Base-by-base conservation (phyloP, 2,797 vertebrate species). In the Hippoglossus hippoglossus region DNA sequence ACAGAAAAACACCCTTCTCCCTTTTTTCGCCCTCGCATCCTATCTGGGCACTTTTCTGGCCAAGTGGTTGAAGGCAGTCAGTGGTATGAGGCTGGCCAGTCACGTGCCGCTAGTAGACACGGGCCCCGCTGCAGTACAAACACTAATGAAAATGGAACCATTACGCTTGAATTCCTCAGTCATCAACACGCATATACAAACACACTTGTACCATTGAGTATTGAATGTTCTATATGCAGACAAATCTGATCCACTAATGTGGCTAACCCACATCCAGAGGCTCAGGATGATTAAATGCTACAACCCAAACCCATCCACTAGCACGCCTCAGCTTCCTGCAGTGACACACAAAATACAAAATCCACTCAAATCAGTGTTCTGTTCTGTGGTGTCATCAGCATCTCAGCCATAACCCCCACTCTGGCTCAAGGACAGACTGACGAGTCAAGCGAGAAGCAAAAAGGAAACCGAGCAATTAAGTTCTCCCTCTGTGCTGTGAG, bases 201-300 rank as follows among this genome's bases (percentile, higher is more conserved):
- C 28, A 44, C 18, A 25, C 56, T 16, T 15, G 12, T 62, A 73
- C 46, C 75, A 75, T 62, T 46, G 22, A 63, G 52, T 83, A 71
- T 70, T 80, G 75, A 76, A 72, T 79, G 71, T 72, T 77, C 73
- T 81, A 75, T 71, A 44, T 77, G 64, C 68, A 55, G 79, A 59
- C 56, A 76, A 52, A 75, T 77, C 47, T 56, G 72, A 89, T 83
- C 54, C 63, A 61, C 57, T 81, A 69, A 70, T 71, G 67, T 63
- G 58, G 58, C 81, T 86, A 81, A 83, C 76, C 87, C 65, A 85
- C 77, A 81, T 84, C 64, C 59, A 78, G 63, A 64, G 66, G 46
- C 65, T 81, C 65, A 67, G 66, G 16, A 56, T 80, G 81, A 83
- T 79, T 71, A 61, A 75, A 77, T 72, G 63, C 34, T 76, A 46